Percentiles rank a stretch among this genome's conserved stretches.
These are phyloP conservation scores for Eptatretus atami DNA, from an alignment of 2,797 vertebrate species.

Conservation along the genomic window DNA sequence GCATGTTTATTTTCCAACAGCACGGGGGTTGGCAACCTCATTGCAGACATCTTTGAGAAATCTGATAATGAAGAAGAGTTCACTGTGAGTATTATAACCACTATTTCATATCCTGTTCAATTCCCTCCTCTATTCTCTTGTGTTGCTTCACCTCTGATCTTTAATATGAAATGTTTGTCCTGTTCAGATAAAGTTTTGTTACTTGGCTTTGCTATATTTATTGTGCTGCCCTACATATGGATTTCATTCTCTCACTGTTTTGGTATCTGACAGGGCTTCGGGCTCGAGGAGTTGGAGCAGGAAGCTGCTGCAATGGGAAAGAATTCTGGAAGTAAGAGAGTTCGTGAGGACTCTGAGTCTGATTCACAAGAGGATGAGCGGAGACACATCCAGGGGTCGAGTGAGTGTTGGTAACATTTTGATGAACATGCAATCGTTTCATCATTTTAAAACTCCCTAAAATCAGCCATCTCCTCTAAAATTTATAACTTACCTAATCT, in stretches of 20 bases:
- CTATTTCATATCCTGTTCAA: too few relatives aligned
- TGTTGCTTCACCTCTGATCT: too few relatives aligned
- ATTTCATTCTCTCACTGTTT: too few relatives aligned
- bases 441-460: too few relatives aligned
- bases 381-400: conserved; percentile 31
- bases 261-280: conserved; percentile 37
- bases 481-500: neutral
- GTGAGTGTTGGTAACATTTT: conserved; percentile 7
- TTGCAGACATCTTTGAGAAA: conserved; percentile 91
- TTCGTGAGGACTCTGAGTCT: conserved; percentile 25
- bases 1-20: conserved; percentile 3
- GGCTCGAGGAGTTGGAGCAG: conserved; percentile 75
- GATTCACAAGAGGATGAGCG: conserved; percentile 67
- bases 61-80: conserved; percentile 92
- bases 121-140: too few relatives aligned
- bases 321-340: neutral
- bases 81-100: conserved; percentile 26
- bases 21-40: conserved; percentile 32
- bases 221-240: too few relatives aligned
- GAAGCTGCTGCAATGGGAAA: conserved; percentile 20
- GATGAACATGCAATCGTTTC: neutral
- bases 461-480: neutral
- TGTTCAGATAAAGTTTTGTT: too few relatives aligned
- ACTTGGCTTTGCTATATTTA: too few relatives aligned
- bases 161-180: too few relatives aligned